Evolutionary conservation across 2,797 vertebrate genomes (phyloP).

Genomic region (Acanthopagrus latus): DNA sequence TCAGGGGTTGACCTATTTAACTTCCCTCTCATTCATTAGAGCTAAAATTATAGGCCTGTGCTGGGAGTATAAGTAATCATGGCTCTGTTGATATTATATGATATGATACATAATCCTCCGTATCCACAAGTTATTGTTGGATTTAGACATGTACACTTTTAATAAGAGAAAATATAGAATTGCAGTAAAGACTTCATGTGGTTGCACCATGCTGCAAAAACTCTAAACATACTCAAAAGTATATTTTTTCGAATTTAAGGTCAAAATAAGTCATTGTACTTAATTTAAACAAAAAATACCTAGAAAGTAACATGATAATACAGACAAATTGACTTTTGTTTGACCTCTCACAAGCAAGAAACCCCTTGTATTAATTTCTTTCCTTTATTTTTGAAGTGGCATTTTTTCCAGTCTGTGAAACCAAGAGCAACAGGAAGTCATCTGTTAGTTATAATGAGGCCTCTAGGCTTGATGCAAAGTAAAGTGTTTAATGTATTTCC

Average conservation of each 20-base stretch:
- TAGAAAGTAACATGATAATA: no score
- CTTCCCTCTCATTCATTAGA: slow-evolving; percentile 11
- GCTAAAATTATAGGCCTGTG: slow-evolving; percentile 32
- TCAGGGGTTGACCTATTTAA: slow-evolving; percentile 46
- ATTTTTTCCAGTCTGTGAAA: no score
- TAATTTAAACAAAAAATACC: no score
- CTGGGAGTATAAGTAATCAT: slow-evolving; percentile 11
- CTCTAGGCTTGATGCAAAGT: slow-evolving; percentile 21
- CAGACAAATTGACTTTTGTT: no score
- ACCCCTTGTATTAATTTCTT: no score
- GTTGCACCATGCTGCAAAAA: not conserved
- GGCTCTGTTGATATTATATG: slow-evolving; percentile 10
- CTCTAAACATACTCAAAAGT: no score
- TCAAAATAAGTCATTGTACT: no score
- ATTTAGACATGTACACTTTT: slow-evolving; percentile 9
- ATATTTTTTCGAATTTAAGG: no score
- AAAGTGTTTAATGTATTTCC: slow-evolving; percentile 46
- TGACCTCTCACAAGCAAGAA: no score
- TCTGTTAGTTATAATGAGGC: slow-evolving; percentile 26
- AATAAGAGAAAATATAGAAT: not conserved
- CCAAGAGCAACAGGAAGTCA: slow-evolving; percentile 35
- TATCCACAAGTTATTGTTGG: not conserved
- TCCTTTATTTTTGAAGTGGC: no score
- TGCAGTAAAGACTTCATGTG: slow-evolving; percentile 17
- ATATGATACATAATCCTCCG: not conserved